These are phyloP conservation scores for Psix sp. DNA, from an alignment of 1,140 invertebrate genomes.

Conservation along the genomic window DNA sequence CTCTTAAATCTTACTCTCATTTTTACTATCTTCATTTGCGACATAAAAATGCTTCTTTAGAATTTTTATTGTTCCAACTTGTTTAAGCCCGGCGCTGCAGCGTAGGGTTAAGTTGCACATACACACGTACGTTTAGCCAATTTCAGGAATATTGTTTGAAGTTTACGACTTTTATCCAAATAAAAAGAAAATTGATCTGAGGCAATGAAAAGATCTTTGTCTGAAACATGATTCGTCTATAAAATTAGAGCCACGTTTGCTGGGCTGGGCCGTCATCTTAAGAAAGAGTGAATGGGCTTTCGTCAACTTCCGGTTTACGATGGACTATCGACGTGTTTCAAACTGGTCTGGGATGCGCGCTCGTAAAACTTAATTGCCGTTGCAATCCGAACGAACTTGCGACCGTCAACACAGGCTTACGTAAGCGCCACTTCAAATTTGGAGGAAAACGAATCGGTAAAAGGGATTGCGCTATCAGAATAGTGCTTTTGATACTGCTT, in stretches of 20 bases:
- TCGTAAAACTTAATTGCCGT: slow-evolving; percentile 76
- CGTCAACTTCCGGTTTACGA: slow-evolving; percentile 62
- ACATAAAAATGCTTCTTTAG: slow-evolving; percentile 15
- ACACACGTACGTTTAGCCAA: slow-evolving; percentile 31
- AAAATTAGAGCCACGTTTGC: slow-evolving; percentile 60
- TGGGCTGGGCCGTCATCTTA: slow-evolving; percentile 54
- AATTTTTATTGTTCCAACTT: slow-evolving; percentile 9
- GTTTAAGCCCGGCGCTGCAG: slow-evolving; percentile 8
- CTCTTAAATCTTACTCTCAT: background rate
- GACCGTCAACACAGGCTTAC: slow-evolving; percentile 49
- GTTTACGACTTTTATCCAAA: slow-evolving; percentile 56
- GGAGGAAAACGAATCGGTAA: slow-evolving; percentile 52
- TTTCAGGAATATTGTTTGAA: slow-evolving; percentile 51
- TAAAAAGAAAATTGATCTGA: slow-evolving; percentile 63
- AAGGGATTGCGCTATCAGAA: slow-evolving; percentile 32
- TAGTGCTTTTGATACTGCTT: slow-evolving; percentile 5
- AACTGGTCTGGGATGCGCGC: slow-evolving; percentile 66
- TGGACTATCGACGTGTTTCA: slow-evolving; percentile 60
- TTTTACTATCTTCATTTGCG: background rate
- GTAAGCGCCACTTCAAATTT: slow-evolving; percentile 32
- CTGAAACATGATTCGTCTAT: slow-evolving; percentile 54
- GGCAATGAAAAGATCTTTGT: slow-evolving; percentile 55
- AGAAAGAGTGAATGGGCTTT: slow-evolving; percentile 62
- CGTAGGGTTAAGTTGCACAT: slow-evolving; percentile 19
- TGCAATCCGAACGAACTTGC: slow-evolving; percentile 67